A percentile compares a stretch with the other conserved stretches of the same genome.
phyloP scores from a whole-genome alignment of 1,140 invertebrate genomes.

The Atta texana region DNA sequence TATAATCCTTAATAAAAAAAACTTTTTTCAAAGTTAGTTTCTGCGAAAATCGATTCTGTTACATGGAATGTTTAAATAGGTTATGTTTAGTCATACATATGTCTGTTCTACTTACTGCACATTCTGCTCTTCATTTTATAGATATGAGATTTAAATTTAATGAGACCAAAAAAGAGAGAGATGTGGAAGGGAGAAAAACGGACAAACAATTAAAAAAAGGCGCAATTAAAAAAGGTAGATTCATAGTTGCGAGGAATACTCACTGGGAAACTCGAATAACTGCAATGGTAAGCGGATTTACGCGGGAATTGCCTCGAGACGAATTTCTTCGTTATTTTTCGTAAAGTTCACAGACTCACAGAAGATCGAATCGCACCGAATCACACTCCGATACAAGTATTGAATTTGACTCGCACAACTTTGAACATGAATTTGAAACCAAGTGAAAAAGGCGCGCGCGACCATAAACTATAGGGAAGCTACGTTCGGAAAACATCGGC shows the following conservation, averaged over 20 bases:
- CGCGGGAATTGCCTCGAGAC: not conserved
- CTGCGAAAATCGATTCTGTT: not conserved
- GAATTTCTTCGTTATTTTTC: too few relatives aligned
- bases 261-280: not conserved
- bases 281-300: too few relatives aligned
- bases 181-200: not conserved
- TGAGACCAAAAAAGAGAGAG: not conserved
- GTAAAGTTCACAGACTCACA: not conserved
- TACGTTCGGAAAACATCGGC: too few relatives aligned
- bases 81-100: not conserved
- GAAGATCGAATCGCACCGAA: not conserved
- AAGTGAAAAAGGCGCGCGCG: constrained; percentile 28
- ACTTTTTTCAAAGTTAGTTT: not conserved
- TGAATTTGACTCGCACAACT: not conserved
- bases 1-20: not conserved
- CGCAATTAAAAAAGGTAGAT: not conserved
- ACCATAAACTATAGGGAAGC: not conserved
- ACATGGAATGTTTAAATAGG: not conserved
- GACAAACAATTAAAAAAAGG: not conserved
- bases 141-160: not conserved
- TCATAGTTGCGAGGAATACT: not conserved
- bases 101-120: not conserved
- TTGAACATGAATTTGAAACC: constrained; percentile 8
- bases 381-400: not conserved
- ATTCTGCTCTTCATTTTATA: not conserved